These are phyloP conservation scores for Rallus crepitans DNA, from an alignment of 2,797 vertebrate species.

Conservation along the genomic window DNA sequence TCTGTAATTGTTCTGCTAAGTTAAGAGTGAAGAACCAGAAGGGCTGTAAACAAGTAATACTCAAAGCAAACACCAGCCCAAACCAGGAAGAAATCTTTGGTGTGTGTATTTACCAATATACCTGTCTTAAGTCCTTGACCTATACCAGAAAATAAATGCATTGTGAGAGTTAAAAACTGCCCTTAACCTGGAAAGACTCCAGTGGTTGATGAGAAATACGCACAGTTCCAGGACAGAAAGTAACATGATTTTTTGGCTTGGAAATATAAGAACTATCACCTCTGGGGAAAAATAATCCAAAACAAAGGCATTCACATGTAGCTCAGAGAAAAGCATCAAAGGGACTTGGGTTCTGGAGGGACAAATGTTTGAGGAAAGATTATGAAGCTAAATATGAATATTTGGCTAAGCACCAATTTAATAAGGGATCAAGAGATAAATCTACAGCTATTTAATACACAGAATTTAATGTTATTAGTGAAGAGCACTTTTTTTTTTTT, in stretches of 20 bases:
- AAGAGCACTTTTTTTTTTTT: background rate
- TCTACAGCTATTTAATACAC: background rate
- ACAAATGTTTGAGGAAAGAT: background rate
- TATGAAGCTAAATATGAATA: background rate
- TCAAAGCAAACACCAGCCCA: background rate
- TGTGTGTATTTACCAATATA: background rate
- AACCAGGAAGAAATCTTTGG: background rate
- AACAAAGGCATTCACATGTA: background rate
- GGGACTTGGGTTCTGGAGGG: background rate
- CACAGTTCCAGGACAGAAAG: background rate
- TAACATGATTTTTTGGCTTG: background rate
- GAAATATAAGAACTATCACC: background rate
- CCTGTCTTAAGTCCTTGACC: background rate
- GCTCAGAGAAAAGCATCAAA: background rate
- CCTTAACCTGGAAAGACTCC: background rate
- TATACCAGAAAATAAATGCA: background rate
- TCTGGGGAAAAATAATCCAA: background rate
- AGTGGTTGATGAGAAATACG: background rate
- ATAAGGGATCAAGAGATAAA: background rate
- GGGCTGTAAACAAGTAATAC: background rate
- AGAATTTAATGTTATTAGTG: background rate
- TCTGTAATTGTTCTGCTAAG: background rate
- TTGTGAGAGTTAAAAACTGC: background rate
- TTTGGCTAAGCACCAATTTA: background rate
- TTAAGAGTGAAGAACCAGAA: background rate